phyloP scores from a whole-genome alignment of 2,888 invertebrate genomes.

The Agrotis clavis region DNA sequence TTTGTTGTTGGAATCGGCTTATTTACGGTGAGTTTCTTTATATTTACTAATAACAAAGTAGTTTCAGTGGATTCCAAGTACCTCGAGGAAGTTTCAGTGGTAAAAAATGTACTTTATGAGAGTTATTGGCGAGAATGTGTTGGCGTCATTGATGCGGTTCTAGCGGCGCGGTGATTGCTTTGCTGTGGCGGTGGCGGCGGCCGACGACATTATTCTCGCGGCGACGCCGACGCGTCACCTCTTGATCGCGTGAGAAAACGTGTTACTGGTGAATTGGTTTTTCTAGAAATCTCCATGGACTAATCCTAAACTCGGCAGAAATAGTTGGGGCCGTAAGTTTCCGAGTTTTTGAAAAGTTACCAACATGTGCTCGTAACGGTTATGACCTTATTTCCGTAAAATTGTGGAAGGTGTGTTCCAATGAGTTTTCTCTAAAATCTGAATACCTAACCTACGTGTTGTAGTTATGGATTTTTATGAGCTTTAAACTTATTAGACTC shows the following conservation, averaged over 20 bases:
- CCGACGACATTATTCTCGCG: constrained; percentile 82
- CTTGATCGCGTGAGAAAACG: constrained; percentile 80
- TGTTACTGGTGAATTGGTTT: constrained; percentile 77
- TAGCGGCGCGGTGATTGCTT: constrained; percentile 77
- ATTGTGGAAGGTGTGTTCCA: constrained; percentile 44
- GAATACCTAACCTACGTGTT: constrained; percentile 1
- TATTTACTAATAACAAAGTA: constrained; percentile 69
- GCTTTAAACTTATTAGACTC: not conserved
- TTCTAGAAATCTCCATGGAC: constrained; percentile 78
- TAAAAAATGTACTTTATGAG: constrained; percentile 48
- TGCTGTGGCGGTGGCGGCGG: constrained; percentile 79
- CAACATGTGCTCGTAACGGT: constrained; percentile 68
- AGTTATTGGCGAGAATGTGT: constrained; percentile 73
- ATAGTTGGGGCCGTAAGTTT: constrained; percentile 33
- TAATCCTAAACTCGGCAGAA: constrained; percentile 45
- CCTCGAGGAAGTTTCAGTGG: constrained; percentile 58
- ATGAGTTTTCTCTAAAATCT: constrained; percentile 8
- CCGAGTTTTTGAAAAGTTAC: constrained; percentile 50
- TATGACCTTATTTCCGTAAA: constrained; percentile 58
- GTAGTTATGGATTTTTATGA: constrained; percentile 27
- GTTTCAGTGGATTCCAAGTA: constrained; percentile 55
- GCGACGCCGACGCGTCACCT: constrained; percentile 86
- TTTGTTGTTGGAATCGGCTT: constrained; percentile 90
- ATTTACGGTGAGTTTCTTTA: constrained; percentile 86
- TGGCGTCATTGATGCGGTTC: constrained; percentile 84